Conservation (phyloP, 1,140 invertebrate species). For the Periplaneta americana region DNA sequence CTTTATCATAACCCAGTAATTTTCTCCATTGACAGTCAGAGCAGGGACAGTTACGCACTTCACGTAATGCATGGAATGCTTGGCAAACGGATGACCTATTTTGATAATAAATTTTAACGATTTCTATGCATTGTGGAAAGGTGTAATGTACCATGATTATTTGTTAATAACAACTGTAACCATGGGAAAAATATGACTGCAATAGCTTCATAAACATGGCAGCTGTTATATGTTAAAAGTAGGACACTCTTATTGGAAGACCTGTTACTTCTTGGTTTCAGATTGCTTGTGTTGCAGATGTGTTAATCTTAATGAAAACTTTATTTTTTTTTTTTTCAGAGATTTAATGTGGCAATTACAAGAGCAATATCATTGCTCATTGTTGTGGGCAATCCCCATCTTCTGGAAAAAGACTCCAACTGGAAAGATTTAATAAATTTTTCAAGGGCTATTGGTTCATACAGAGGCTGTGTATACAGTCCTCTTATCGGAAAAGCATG, state of each 20-base stretch:
- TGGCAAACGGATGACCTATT: too few relatives aligned
- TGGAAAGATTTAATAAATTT: constrained; percentile 33
- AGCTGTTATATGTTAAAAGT: too few relatives aligned
- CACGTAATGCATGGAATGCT: too few relatives aligned
- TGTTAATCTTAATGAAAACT: not conserved
- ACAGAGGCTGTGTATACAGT: constrained; percentile 1
- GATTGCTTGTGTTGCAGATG: not conserved
- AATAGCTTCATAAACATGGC: too few relatives aligned
- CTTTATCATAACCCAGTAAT: too few relatives aligned
- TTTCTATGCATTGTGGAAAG: too few relatives aligned
- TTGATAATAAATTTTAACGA: too few relatives aligned
- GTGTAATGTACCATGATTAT: not conserved
- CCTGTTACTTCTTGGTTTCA: constrained; percentile 2
- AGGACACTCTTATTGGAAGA: too few relatives aligned
- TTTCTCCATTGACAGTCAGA: too few relatives aligned
- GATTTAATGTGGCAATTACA: constrained; percentile 54
- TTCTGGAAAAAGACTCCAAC: constrained; percentile 39
- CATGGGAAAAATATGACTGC: too few relatives aligned
- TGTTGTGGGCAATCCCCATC: constrained; percentile 49
- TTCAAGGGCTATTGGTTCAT: not conserved
- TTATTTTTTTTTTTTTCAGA: constrained; percentile 17
- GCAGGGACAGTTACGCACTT: too few relatives aligned
- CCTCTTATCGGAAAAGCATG: not conserved
- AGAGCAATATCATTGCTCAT: constrained; percentile 48
- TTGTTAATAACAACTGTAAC: not conserved